Base-by-base conservation (phyloP, 2,888 invertebrate genomes). In the Psylliodes chrysocephalus region DNA sequence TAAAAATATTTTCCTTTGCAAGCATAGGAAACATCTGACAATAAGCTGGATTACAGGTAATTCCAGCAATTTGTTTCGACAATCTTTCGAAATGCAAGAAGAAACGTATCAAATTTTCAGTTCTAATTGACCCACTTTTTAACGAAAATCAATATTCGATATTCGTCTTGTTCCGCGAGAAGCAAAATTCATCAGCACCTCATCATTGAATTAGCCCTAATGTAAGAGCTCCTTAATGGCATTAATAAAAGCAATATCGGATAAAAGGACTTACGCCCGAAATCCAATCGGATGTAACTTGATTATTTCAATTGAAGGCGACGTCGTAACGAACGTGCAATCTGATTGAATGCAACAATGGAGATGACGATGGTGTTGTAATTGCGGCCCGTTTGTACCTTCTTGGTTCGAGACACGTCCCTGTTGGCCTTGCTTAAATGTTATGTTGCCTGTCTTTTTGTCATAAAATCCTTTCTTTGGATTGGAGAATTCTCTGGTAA, bases 261-360 rank as follows among this genome's bases (percentile, higher is more conserved):
- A 57, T 57, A 57, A 57, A 49, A 59, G 63, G 59, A 59, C 53
- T 56, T 53, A 59, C 46, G 47, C 12, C 28, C 44, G 54, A 53
- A 63, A 59, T 63, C 63, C 69, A 71, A 72, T 73, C 69, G 70
- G 68, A 56, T 64, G 68, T 66, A 72, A 71, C 70, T 61, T 64
- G 67, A 72, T 71, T 72, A 68, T 66, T 68, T 66, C 69, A 42
- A 65, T 64, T 66, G 66, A 71, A 70, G 67, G 68, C 22, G 22
- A 28, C 38, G 38, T 28, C 35, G 57, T 14, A 14, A 54, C 25
- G 60, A 33, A 33, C 33, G 33, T 33, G 44, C 64, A 69, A 71
- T 67, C 68, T 73, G 71, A 73, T 72, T 73, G 70, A 71, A 73
- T 67, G 66, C 70, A 71, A 73, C 72, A 72, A 71, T 72, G 68